Conservation (phyloP, 2,888 invertebrate species). For the Agonopterix heracliana region DNA sequence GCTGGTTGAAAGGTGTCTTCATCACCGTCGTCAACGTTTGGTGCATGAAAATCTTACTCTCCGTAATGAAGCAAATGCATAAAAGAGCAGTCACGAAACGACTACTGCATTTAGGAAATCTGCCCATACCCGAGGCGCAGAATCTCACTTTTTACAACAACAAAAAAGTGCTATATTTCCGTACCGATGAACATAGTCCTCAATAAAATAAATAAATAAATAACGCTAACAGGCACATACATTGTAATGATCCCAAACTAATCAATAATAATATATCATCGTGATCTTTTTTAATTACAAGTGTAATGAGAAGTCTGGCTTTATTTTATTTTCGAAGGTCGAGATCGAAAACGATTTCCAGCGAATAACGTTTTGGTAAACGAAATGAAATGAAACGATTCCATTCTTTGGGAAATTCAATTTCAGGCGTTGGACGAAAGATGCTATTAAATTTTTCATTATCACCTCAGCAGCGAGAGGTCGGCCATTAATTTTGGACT, state of each 20-base stretch:
- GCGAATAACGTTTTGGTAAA: constrained; percentile 16
- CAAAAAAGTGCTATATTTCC: neutral
- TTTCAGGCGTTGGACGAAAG: constrained; percentile 33
- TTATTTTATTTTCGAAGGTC: neutral
- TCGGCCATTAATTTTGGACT: constrained; percentile 52
- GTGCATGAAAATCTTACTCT: constrained; percentile 29
- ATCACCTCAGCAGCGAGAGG: constrained; percentile 34
- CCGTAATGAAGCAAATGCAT: constrained; percentile 26
- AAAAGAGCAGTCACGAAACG: constrained; percentile 32
- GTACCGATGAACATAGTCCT: neutral
- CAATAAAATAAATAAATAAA: too few species aligned
- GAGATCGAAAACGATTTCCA: constrained; percentile 24
- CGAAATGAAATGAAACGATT: constrained; percentile 30
- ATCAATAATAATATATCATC: too few species aligned
- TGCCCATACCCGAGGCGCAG: constrained; percentile 40
- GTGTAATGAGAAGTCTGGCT: neutral
- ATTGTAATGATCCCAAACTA: too few species aligned
- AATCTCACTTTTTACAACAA: constrained; percentile 19
- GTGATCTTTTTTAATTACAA: neutral
- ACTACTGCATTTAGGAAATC: constrained; percentile 21
- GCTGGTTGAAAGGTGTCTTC: constrained; percentile 50
- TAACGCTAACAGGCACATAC: too few species aligned
- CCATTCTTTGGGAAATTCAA: constrained; percentile 47
- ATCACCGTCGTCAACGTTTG: constrained; percentile 42
- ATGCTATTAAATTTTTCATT: constrained; percentile 60